A percentile compares a stretch with the other conserved stretches of the same genome.
These are phyloP conservation scores for Caenorhabditis inopinata DNA, from an alignment of 1,140 invertebrate genomes.

Conservation along the genomic window DNA sequence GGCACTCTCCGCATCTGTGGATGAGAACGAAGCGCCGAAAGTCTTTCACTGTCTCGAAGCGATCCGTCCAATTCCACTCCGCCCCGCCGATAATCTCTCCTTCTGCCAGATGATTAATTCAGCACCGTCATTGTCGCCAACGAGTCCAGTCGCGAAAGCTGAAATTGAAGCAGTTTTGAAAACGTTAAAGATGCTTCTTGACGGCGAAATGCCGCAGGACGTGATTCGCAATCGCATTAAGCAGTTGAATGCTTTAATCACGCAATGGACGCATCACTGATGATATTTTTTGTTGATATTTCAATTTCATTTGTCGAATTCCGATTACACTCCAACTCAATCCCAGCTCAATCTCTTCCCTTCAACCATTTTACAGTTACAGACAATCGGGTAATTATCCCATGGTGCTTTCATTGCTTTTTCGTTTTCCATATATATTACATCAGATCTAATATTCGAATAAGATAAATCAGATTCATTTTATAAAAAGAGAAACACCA, in stretches of 20 bases:
- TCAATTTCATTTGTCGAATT: too few species aligned
- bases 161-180: neutral
- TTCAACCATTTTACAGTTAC: too few species aligned
- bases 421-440: too few species aligned
- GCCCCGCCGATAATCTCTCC: neutral
- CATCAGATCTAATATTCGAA: too few species aligned
- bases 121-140: neutral
- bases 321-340: too few species aligned
- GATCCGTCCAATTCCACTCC: neutral
- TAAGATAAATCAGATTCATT: too few species aligned
- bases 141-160: neutral
- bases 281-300: too few species aligned
- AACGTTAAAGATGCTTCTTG: neutral
- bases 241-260: neutral
- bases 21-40: neutral
- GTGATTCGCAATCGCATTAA: neutral
- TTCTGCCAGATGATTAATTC: neutral
- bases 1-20: neutral
- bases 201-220: neutral
- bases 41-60: neutral
- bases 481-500: too few species aligned
- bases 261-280: neutral
- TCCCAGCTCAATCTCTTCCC: too few species aligned
- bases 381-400: too few species aligned
- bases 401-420: too few species aligned